A percentile compares a stretch with the other conserved stretches of the same genome.
phyloP scores from a whole-genome alignment of 2,888 invertebrate species.

The Xanthostigma xanthostigma region DNA sequence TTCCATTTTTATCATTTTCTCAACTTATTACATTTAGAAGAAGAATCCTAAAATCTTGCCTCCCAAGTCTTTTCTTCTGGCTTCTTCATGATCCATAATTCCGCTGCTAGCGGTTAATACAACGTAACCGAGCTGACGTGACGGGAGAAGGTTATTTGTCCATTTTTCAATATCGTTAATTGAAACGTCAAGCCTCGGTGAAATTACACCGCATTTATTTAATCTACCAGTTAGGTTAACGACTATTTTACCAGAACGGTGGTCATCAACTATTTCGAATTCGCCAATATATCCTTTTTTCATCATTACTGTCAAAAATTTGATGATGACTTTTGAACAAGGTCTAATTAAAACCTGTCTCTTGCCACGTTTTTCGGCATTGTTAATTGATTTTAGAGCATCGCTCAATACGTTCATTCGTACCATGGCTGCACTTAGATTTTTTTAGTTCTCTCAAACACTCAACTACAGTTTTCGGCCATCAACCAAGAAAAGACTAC shows the following conservation, averaged over 20 bases:
- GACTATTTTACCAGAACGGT: constrained; percentile 97
- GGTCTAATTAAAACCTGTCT: constrained; percentile 96
- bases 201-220: constrained; percentile 99
- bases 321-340: constrained; percentile 96
- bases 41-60: constrained; percentile 99
- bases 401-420: constrained; percentile 99
- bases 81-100: constrained; percentile 99
- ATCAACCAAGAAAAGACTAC: no score
- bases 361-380: constrained; percentile 98
- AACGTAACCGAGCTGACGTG: constrained; percentile 97
- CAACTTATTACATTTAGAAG: constrained; percentile 59
- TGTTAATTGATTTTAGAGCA: constrained; percentile 96
- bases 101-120: constrained; percentile 98
- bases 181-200: constrained; percentile 93
- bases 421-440: constrained; percentile 65
- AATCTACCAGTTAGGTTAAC: constrained; percentile 96
- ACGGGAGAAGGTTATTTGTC: constrained; percentile 94
- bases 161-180: constrained; percentile 95
- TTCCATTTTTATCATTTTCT: constrained; percentile 3
- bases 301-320: constrained; percentile 99
- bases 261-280: constrained; percentile 99
- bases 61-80: constrained; percentile 98
- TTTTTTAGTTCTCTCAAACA: no score
- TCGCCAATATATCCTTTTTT: constrained; percentile 99
- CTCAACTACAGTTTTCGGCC: no score